Evolutionary conservation across 2,797 vertebrate species (phyloP).

Genomic region (Brachyalestes nurse): DNA sequence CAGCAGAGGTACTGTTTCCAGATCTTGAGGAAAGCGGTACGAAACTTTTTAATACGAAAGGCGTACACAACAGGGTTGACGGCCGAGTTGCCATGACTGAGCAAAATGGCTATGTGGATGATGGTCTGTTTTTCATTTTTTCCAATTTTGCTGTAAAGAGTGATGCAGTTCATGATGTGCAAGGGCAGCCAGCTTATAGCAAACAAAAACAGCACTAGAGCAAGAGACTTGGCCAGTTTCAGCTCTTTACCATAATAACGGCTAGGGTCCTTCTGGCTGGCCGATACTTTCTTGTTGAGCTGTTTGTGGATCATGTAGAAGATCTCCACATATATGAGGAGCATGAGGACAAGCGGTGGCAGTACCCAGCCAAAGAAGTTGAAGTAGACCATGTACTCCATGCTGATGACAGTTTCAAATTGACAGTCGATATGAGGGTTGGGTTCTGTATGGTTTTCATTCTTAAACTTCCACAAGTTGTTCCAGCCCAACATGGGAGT

Average conservation of each 20-base stretch:
- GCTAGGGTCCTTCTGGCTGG: slow-evolving; percentile 85
- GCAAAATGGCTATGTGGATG: slow-evolving; percentile 90
- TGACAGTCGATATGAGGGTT: slow-evolving; percentile 84
- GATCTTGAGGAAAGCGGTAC: slow-evolving; percentile 90
- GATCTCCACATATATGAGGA: slow-evolving; percentile 93
- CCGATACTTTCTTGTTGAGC: slow-evolving; percentile 86
- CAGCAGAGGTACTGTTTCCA: slow-evolving; percentile 94
- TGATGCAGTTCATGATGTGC: slow-evolving; percentile 94
- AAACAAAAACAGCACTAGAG: slow-evolving; percentile 93
- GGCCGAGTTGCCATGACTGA: slow-evolving; percentile 95
- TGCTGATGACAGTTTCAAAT: slow-evolving; percentile 96
- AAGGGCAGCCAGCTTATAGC: slow-evolving; percentile 96
- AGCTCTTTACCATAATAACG: slow-evolving; percentile 97
- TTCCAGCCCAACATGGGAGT: slow-evolving; percentile 98
- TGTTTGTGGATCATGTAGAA: slow-evolving; percentile 98
- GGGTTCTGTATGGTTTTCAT: slow-evolving; percentile 73
- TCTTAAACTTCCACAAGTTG: slow-evolving; percentile 80
- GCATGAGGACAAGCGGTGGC: slow-evolving; percentile 91
- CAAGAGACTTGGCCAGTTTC: slow-evolving; percentile 94
- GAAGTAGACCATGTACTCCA: slow-evolving; percentile 99
- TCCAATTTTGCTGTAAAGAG: slow-evolving; percentile 86
- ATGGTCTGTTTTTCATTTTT: slow-evolving; percentile 71
- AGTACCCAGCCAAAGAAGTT: slow-evolving; percentile 98
- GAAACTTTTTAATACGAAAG: slow-evolving; percentile 96
- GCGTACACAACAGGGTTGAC: slow-evolving; percentile 97